These are phyloP conservation scores for Synergus japonicus DNA, from an alignment of 2,888 invertebrate genomes.

Conservation along the genomic window DNA sequence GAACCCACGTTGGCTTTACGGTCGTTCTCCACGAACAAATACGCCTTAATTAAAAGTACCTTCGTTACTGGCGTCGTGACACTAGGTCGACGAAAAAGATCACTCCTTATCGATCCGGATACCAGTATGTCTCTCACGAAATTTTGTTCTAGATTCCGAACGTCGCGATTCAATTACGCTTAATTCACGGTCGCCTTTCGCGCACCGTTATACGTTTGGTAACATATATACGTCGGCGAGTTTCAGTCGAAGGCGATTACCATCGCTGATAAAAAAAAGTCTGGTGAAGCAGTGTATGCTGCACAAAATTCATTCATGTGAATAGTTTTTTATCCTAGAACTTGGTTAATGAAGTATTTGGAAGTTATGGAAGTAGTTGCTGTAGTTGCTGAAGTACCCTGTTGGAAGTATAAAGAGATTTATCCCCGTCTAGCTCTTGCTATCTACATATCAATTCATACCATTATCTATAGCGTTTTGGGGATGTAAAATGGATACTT, in stretches of 20 bases:
- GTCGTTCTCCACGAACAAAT: slow-evolving; percentile 7
- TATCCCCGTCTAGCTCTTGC: too few species aligned
- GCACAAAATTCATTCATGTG: slow-evolving; percentile 7
- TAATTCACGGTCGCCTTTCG: slow-evolving; percentile 51
- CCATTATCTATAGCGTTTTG: too few species aligned
- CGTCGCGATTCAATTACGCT: slow-evolving; percentile 50
- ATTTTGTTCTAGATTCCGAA: slow-evolving; percentile 25
- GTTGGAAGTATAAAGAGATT: too few species aligned
- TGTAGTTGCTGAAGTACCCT: too few species aligned
- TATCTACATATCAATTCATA: too few species aligned
- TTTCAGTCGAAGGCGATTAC: background rate
- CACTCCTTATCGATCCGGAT: background rate
- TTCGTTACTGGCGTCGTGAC: background rate
- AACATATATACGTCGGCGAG: background rate
- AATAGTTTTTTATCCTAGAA: background rate
- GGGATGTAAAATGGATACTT: too few species aligned
- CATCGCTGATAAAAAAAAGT: slow-evolving; percentile 2
- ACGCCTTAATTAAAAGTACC: slow-evolving; percentile 33
- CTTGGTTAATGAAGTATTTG: too few species aligned
- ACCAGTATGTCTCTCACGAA: slow-evolving; percentile 19
- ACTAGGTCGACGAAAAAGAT: slow-evolving; percentile 13
- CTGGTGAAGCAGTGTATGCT: background rate
- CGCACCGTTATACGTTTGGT: slow-evolving; percentile 20
- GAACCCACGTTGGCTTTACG: slow-evolving; percentile 14
- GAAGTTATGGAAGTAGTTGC: too few species aligned